phyloP scores from a whole-genome alignment of 2,797 vertebrate genomes.

The Gadopsis marmoratus region DNA sequence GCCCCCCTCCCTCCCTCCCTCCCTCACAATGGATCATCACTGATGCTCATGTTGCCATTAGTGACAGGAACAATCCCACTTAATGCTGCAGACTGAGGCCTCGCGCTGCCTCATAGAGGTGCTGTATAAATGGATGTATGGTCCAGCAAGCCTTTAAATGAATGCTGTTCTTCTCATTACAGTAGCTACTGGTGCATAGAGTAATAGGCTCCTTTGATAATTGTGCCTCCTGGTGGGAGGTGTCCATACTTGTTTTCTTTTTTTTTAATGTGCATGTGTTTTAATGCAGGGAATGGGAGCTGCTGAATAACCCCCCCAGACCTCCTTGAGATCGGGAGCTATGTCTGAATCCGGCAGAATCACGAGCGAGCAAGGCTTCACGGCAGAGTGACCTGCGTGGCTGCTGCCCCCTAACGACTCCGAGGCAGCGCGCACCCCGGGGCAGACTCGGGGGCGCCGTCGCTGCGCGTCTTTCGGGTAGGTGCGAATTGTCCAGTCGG shows the following conservation, averaged over 20 bases:
- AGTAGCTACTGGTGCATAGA: conserved; percentile 18
- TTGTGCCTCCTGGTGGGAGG: conserved; percentile 59
- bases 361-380: conserved; percentile 24
- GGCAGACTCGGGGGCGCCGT: conserved; percentile 82
- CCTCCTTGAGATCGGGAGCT: not conserved
- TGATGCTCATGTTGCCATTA: conserved; percentile 55
- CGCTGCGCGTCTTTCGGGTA: conserved; percentile 55
- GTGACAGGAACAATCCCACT: not conserved
- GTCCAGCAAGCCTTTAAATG: conserved; percentile 38
- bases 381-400: conserved; percentile 53
- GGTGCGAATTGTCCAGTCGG: conserved; percentile 73
- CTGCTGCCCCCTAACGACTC: conserved; percentile 67
- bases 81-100: conserved; percentile 29
- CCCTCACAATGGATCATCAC: conserved; percentile 50
- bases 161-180: conserved; percentile 43
- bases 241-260: conserved; percentile 34
- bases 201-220: conserved; percentile 33
- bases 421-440: conserved; percentile 65
- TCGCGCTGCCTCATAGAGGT: conserved; percentile 1
- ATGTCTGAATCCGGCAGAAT: conserved; percentile 18
- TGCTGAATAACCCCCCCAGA: not conserved
- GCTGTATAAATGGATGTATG: conserved; percentile 17
- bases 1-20: not conserved
- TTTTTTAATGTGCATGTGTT: not conserved
- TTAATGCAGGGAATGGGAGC: not conserved